Conservation (phyloP, 1,140 invertebrate genomes). For the Cydia pomonella region DNA sequence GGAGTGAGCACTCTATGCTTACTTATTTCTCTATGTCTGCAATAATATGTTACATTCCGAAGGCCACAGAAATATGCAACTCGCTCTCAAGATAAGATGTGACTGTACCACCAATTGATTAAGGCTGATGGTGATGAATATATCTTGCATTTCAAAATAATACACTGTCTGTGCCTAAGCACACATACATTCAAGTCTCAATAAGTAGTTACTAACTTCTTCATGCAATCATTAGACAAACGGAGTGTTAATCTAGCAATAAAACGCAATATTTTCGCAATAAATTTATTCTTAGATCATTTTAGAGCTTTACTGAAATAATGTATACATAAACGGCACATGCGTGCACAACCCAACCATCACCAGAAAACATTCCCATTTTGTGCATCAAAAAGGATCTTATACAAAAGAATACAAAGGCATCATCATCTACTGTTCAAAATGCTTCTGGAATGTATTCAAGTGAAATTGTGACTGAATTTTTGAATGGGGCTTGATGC, state of each 20-base stretch:
- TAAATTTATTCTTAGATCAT: constrained; percentile 8
- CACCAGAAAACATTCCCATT: background rate
- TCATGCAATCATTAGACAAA: no score
- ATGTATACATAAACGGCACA: constrained; percentile 23
- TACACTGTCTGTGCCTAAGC: no score
- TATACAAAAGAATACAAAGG: background rate
- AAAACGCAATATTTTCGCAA: constrained; percentile 8
- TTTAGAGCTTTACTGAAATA: background rate
- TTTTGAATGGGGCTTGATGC: constrained; percentile 20
- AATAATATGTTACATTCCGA: no score
- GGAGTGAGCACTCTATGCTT: no score
- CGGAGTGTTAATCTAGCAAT: background rate
- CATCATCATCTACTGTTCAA: background rate
- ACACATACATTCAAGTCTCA: no score
- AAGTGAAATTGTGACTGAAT: constrained; percentile 27
- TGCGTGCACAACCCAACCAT: constrained; percentile 21
- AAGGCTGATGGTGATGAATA: no score
- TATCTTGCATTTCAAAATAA: no score
- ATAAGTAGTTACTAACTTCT: no score
- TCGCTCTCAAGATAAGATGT: no score
- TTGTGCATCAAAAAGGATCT: constrained; percentile 15
- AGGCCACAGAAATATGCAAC: no score
- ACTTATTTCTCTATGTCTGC: no score
- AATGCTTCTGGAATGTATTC: constrained; percentile 28
- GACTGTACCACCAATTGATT: no score